These are phyloP conservation scores for Montipora cactus DNA, from an alignment of 64 coral and sea anemone species.

Conservation along the genomic window DNA sequence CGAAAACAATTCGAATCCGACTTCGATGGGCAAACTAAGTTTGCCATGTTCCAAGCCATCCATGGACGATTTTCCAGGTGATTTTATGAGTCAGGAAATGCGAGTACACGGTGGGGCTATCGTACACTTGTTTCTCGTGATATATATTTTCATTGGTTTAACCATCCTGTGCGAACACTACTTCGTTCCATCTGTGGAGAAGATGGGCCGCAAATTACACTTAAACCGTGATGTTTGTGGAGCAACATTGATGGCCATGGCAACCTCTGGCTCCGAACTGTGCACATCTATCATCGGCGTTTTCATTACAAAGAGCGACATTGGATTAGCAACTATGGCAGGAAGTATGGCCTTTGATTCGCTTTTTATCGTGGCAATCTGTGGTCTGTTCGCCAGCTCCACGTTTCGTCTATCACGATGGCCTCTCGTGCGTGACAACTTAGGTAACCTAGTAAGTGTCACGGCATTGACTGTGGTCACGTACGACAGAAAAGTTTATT, in stretches of 20 bases:
- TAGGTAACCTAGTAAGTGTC: slow-evolving; percentile 74
- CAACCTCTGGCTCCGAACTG: slow-evolving; percentile 86
- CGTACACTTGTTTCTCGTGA: slow-evolving; percentile 69
- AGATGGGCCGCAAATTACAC: slow-evolving; percentile 62
- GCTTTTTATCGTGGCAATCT: slow-evolving; percentile 89
- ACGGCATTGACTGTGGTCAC: slow-evolving; percentile 68
- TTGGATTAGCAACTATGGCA: slow-evolving; percentile 87
- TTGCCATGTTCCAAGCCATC: slow-evolving; percentile 55
- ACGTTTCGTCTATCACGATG: slow-evolving; percentile 74
- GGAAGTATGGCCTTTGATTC: slow-evolving; percentile 91
- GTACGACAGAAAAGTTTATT: slow-evolving; percentile 82
- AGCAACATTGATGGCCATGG: slow-evolving; percentile 93
- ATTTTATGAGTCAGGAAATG: slow-evolving; percentile 84
- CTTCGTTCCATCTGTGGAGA: slow-evolving; percentile 86
- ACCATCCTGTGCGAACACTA: slow-evolving; percentile 84
- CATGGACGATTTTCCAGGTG: slow-evolving; percentile 81
- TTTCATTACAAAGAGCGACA: slow-evolving; percentile 93
- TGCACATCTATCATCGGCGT: slow-evolving; percentile 93
- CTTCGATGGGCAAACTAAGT: too few species aligned
- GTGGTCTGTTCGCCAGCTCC: slow-evolving; percentile 78
- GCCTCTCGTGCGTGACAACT: slow-evolving; percentile 83
- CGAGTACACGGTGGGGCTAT: slow-evolving; percentile 70
- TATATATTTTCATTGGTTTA: slow-evolving; percentile 86
- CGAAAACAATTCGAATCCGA: too few species aligned
- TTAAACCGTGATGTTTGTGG: slow-evolving; percentile 81